Evolutionary conservation across 1,140 invertebrate genomes (phyloP).

Genomic region (Monomorium pharaonis): DNA sequence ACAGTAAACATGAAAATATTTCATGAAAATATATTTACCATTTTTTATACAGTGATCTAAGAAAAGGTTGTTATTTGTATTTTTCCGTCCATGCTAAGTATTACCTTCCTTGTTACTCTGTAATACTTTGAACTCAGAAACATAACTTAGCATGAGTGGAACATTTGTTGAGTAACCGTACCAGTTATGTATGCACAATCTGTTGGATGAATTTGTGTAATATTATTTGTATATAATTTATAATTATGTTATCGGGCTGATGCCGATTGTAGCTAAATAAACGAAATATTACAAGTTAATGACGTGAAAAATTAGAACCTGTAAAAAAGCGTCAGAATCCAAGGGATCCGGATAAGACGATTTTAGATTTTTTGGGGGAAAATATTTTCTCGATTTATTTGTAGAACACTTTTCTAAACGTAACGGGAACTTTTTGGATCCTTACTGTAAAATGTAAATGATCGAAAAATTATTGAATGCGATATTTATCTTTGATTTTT

Average conservation of each 20-base stretch:
- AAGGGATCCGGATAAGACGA: neutral
- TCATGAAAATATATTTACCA: conserved; percentile 29
- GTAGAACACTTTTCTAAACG: neutral
- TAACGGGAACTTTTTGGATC: neutral
- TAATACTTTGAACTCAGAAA: neutral
- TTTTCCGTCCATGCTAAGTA: conserved; percentile 30
- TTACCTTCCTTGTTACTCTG: neutral
- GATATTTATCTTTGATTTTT: neutral
- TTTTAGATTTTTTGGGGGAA: neutral
- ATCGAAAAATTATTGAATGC: neutral
- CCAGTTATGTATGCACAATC: conserved; percentile 16
- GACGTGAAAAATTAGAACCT: neutral
- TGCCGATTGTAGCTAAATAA: conserved; percentile 18
- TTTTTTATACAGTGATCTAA: conserved; percentile 23
- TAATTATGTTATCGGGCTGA: conserved; percentile 11
- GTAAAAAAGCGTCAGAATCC: neutral
- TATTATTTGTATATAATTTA: conserved; percentile 57
- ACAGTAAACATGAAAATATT: conserved; percentile 25
- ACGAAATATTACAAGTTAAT: conserved; percentile 3
- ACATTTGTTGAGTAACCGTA: conserved; percentile 8
- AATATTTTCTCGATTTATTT: neutral
- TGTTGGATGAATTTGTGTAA: conserved; percentile 34
- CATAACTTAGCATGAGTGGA: conserved; percentile 8
- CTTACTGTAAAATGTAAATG: neutral
- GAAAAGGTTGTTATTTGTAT: conserved; percentile 24